Evolutionary conservation across 2,888 invertebrate genomes (phyloP), one percentile per base, ranked within the genome.

Genomic region (Sminthurides aquaticus): DNA sequence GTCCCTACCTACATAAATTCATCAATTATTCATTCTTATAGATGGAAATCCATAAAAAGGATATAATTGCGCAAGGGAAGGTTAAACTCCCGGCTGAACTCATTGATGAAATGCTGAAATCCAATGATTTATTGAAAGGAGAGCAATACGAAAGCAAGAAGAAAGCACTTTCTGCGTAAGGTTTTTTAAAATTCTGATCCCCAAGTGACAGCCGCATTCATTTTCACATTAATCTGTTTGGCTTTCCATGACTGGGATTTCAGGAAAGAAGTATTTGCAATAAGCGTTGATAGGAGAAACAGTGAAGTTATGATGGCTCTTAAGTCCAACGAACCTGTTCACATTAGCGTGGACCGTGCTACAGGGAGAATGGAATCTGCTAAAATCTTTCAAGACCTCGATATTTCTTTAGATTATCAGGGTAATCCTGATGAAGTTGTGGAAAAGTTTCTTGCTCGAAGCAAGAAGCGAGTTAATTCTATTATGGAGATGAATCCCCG

Each of bases 361-460:
- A 28, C 27, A 24, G 73, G 71, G 27, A 64, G 64, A 55, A 26
- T 67, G 2, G 70, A 71, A 52, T 62, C 72, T 3, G 66, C 71
- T 0, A 69, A 65, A 29, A 20, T 72, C 18, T 72, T 72, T 57
- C 25, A 62, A 8, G 25, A 62, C 11, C 64, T 72, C 1, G 64
- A 67, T 1, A 65, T 71, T 20, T 57, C 61, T 20, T 29, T 66
- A 8, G 65, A 68, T 22, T 66, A 71, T 24, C 34, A 64, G 11
- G 29, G 62, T 11, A 56, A 63, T 27, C 67, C 71, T 1, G 73
- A 73, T 29, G 65, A 57, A 29, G 55, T 68, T 3, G 65, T 73
- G 2, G 60, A 71, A 43, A 71, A 71, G 29, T 73, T 70, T 57
- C 27, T 69, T 34, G 70, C 66, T 2, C 64, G 73, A 24, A 49